Evolutionary conservation across 2,797 vertebrate species (phyloP).

Genomic region (Cynopterus sphinx): DNA sequence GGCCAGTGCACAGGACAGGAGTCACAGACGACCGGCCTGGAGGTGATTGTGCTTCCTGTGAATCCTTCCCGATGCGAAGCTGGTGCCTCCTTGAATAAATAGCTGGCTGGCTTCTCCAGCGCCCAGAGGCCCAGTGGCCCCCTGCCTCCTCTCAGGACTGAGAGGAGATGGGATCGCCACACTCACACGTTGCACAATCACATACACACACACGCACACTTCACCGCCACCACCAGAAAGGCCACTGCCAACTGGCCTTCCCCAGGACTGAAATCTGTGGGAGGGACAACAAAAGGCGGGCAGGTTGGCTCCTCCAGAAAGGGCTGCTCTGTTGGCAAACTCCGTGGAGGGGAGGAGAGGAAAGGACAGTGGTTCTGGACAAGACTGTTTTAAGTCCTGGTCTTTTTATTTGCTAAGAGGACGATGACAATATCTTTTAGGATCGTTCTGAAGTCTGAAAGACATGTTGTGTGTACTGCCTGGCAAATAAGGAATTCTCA

Average conservation of each 20-base stretch:
- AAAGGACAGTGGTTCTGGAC: not conserved
- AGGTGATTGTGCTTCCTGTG: not conserved
- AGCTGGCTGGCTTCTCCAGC: not conserved
- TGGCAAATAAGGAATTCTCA: not conserved
- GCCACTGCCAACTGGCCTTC: not conserved
- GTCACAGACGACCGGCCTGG: not conserved
- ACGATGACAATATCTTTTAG: not conserved
- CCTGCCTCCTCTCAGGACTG: not conserved
- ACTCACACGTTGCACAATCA: not conserved
- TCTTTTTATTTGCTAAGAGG: not conserved
- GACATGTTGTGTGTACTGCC: not conserved
- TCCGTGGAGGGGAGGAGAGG: not conserved
- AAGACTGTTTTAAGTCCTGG: not conserved
- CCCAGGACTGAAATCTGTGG: not conserved
- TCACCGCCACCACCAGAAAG: not conserved
- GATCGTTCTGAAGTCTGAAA: not conserved
- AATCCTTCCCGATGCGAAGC: not conserved
- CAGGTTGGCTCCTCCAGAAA: not conserved
- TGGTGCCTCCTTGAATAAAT: not conserved
- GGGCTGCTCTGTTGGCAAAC: not conserved
- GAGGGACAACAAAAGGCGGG: not conserved
- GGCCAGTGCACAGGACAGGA: not conserved
- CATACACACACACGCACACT: not conserved
- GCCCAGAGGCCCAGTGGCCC: not conserved
- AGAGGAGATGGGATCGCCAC: not conserved